Evolutionary conservation across 92 coral and sea anemone genomes (phyloP), one percentile per base, ranked within the genome.

Genomic region (Scolanthus callimorphus): DNA sequence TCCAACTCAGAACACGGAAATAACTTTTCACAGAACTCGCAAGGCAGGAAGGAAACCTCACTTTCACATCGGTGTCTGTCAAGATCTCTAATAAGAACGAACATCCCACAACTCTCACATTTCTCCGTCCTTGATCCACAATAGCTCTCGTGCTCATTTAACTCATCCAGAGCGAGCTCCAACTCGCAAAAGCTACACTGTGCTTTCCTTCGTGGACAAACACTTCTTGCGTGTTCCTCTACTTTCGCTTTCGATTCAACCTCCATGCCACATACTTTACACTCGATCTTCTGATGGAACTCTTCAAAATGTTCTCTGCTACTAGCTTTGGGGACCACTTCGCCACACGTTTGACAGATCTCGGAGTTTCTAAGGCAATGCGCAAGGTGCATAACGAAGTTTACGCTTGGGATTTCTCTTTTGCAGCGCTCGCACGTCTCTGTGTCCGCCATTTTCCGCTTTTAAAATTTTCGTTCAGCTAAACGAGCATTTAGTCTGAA

Each of bases 61-160:
- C 57, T 46, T 23, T 47, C 55, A 72, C 88, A 81, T 26, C 37
- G 50, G 57, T 92, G 98, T 12, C 50, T 49, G 6, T 73, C 66
- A 41, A 88, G 15, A 41, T 92, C 85, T 62, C 62, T 88, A 8
- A 88, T 43, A 63, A 88, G 60, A 4, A 92, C 77, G 30, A 67
- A 70, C 64, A 61, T 75, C 59, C 59, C 78, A 44, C 98, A 92
- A 20, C 51, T 65, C 24, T 74, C 85, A 63, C 98, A 92, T 31
- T 39, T 45, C 46, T 92, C 98, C 21, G 98, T 88, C 38, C 96
- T 77, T 28, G 91, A 75, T 31, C 96, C 94, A 51, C 98, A 92
- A 52, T 67, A 69, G 2, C 84, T 76, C 31, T 81, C 75, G 52
- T 92, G 98, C 20, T 80, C 86, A 21, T 31, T 39, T 68, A 92